Percentiles rank a stretch among this genome's conserved stretches.
phyloP scores from a whole-genome alignment of 53 echinoderm and acorn worm species.

The Zoroaster sp. region DNA sequence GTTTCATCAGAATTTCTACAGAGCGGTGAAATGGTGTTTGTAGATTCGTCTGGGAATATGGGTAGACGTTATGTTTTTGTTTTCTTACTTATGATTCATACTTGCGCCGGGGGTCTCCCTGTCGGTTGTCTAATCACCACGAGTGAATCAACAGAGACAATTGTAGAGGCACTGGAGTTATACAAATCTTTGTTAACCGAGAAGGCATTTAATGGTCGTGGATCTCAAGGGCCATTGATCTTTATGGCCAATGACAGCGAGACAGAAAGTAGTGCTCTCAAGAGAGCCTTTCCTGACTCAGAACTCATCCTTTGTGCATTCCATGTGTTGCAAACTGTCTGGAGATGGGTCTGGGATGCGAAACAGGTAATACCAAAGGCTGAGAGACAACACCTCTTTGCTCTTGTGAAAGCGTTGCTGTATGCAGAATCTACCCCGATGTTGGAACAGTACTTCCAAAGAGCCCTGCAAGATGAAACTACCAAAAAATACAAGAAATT shows the following conservation, averaged over 20 bases:
- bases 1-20: not conserved
- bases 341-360: not conserved
- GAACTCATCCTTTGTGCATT: not conserved
- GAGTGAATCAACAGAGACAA: not conserved
- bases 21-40: not conserved
- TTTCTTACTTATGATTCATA: not conserved
- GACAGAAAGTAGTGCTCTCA: not conserved
- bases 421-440: not conserved
- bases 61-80: not conserved
- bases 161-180: not conserved
- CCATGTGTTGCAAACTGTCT: not conserved
- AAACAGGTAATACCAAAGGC: not conserved
- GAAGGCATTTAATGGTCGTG: not conserved
- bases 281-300: not conserved
- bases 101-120: not conserved
- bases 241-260: not conserved
- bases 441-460: not conserved
- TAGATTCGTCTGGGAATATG: not conserved
- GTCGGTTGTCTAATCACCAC: not conserved
- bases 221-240: not conserved
- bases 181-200: not conserved
- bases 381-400: not conserved
- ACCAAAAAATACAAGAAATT: not conserved
- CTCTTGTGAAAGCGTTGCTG: not conserved
- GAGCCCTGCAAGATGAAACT: not conserved